Percentiles rank a stretch among this genome's conserved stretches.
These are phyloP conservation scores for Phthorimaea operculella DNA, from an alignment of 1,140 invertebrate genomes.

Conservation along the genomic window DNA sequence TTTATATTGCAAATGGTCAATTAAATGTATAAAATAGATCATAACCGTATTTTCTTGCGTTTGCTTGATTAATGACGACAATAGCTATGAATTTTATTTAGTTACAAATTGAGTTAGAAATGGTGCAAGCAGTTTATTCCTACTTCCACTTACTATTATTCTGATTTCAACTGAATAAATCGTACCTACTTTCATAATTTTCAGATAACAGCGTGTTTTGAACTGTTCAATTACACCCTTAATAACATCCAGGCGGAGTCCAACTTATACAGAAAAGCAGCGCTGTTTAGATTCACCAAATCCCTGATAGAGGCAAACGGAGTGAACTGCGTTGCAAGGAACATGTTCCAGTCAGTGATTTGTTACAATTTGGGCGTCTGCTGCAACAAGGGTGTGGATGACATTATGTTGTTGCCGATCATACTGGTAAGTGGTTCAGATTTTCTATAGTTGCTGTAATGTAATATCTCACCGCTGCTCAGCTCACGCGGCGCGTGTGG, in stretches of 20 bases:
- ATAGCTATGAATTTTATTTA: too few species aligned
- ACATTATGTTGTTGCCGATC: conserved; percentile 31
- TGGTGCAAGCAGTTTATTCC: too few species aligned
- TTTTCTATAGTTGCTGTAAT: too few species aligned
- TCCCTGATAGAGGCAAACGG: conserved; percentile 38
- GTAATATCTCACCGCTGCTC: too few species aligned
- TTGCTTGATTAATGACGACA: too few species aligned
- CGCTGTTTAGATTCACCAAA: conserved; percentile 31
- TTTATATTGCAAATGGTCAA: too few species aligned
- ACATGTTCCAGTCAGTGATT: conserved; percentile 32
- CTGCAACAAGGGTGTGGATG: conserved; percentile 31
- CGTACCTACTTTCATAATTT: conserved; percentile 18
- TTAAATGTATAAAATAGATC: too few species aligned
- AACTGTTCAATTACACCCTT: conserved; percentile 28
- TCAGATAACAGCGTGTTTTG: conserved; percentile 35
- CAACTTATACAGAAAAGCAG: conserved; percentile 43
- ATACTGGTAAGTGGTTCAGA: conserved; percentile 11
- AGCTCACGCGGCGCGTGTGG: too few species aligned
- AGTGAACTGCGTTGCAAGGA: conserved; percentile 36
- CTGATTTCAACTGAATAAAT: conserved; percentile 1
- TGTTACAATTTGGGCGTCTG: conserved; percentile 42
- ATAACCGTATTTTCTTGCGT: too few species aligned
- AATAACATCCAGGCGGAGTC: conserved; percentile 37
- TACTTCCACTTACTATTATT: neutral
- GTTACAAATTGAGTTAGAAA: too few species aligned